Base-by-base conservation (phyloP, 2,888 invertebrate genomes). In the Formica aserva region DNA sequence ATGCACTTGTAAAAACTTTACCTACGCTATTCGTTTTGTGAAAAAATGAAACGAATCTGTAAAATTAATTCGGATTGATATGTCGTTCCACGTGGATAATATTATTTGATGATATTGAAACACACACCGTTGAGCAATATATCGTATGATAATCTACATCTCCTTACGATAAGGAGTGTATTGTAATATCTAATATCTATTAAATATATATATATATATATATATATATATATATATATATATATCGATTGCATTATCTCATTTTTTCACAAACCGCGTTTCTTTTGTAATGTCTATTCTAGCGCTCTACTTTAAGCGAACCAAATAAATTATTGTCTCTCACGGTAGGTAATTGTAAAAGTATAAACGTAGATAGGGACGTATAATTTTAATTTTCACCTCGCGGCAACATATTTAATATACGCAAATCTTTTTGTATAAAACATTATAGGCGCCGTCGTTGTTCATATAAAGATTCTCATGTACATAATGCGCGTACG, bases 381-480 rank as follows among this genome's bases (percentile, higher is more conserved):
- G 48, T 18, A 67, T 82, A 87, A 55, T 26, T 63, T 82, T 80
- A 74, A 86, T 85, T 87, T 84, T 83, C 88, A 82, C 84, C 82
- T 67, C 84, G 78, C 67, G 57, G 22, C 63, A 74, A 69, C 38
- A 86, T 85, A 89, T 90, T 90, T 91, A 89, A 87, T 83, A 86
- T 80, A 86, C 65, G 62, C 85, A 82, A 80, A 72, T 57, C 67
- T 66, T 91, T 92, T 92, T 93, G 92, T 93, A 93, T 91, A 91
- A 92, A 90, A 89, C 83, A 85, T 78, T 87, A 52, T 52, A 89
- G 87, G 77, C 88, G 86, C 87, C 90, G 86, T 92, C 91, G 88
- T 92, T 91, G 90, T 92, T 93, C 90, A 91, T 91, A 92, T 89
- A 88, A 89, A 85, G 88, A 82, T 76, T 90, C 87, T 86, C 90